A percentile compares a stretch with the other conserved stretches of the same genome.
These are phyloP conservation scores for Schlechtendalia chinensis DNA, from an alignment of 1,140 invertebrate species.

Conservation along the genomic window DNA sequence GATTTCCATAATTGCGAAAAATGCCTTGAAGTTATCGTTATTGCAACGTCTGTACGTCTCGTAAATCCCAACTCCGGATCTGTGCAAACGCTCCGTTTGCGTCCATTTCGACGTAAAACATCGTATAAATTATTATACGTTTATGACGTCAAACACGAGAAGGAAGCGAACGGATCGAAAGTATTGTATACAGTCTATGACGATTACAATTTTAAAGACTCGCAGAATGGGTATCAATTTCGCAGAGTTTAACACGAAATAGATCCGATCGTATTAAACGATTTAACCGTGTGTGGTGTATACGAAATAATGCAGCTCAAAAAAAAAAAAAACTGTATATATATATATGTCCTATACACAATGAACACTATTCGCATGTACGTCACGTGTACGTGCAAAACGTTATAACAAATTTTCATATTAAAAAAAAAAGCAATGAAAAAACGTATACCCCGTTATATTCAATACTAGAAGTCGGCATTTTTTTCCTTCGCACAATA, in stretches of 20 bases:
- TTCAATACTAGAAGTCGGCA: slow-evolving; percentile 12
- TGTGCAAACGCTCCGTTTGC: too few relatives aligned
- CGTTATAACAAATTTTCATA: slow-evolving; percentile 1
- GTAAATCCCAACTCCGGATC: too few relatives aligned
- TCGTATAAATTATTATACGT: too few relatives aligned
- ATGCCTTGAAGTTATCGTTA: not conserved
- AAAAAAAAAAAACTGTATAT: not conserved
- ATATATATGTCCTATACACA: not conserved
- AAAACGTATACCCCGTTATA: not conserved
- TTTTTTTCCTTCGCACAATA: not conserved
- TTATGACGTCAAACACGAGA: too few relatives aligned
- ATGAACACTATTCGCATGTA: not conserved
- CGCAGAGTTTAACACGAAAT: too few relatives aligned
- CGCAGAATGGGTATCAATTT: too few relatives aligned
- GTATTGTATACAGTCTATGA: too few relatives aligned
- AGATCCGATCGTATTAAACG: not conserved
- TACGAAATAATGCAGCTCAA: not conserved
- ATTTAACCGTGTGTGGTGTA: not conserved
- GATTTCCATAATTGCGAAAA: not conserved
- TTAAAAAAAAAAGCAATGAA: not conserved
- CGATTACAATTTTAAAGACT: too few relatives aligned
- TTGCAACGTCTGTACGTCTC: not conserved
- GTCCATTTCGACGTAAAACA: too few relatives aligned
- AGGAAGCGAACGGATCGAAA: too few relatives aligned
- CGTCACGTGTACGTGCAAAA: not conserved